A percentile compares a stretch with the other conserved stretches of the same genome.
Conservation (phyloP, 2,797 vertebrate species). For the Enteromius radiatus region DNA sequence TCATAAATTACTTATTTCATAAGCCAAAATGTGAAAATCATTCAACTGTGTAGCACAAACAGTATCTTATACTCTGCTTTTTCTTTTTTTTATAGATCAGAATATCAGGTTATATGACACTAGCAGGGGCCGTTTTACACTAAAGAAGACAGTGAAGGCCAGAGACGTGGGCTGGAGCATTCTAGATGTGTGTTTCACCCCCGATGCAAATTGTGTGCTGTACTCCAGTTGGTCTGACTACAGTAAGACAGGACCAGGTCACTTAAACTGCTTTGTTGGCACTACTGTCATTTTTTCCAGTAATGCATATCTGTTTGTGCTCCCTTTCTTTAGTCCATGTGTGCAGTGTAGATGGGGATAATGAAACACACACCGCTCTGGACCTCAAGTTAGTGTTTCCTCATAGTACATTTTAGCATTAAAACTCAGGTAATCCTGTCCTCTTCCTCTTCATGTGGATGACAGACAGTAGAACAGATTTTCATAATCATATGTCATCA, state of each 20-base stretch:
- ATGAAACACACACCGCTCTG: conserved; percentile 89
- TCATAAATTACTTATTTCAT: not conserved
- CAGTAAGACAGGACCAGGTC: conserved; percentile 80
- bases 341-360: conserved; percentile 90
- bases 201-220: conserved; percentile 83
- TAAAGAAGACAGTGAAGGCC: conserved; percentile 86
- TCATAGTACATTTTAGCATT: conserved; percentile 75
- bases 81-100: conserved; percentile 78
- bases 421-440: conserved; percentile 70
- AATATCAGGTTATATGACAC: conserved; percentile 90
- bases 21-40: too few species aligned
- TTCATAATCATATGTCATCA: conserved; percentile 27
- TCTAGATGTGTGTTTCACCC: conserved; percentile 90
- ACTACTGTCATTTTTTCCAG: not conserved
- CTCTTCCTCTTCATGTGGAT: conserved; percentile 45
- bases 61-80: not conserved
- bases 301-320: conserved; percentile 24
- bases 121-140: conserved; percentile 80
- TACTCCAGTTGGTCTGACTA: conserved; percentile 98
- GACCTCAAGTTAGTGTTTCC: conserved; percentile 90
- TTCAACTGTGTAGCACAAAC: not conserved
- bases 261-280: conserved; percentile 5
- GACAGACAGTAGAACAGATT: conserved; percentile 42
- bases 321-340: conserved; percentile 82
- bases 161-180: conserved; percentile 94